Percentiles rank a stretch among this genome's conserved stretches.
Evolutionary conservation across 2,888 invertebrate species (phyloP).

Genomic region (Cheilosia pagana): DNA sequence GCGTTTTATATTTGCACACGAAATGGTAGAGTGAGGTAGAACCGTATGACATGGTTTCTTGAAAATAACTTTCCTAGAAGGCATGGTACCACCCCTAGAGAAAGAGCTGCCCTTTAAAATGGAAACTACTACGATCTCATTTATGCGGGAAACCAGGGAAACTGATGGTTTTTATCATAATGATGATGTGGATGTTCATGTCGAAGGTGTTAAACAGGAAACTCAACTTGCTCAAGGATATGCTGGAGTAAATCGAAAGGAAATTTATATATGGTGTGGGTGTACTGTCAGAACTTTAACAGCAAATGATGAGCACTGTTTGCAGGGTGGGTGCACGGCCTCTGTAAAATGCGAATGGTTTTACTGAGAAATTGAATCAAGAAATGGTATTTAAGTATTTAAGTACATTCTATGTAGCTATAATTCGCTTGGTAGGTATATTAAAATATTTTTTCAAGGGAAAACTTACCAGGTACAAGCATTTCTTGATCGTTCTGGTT

Average conservation of each 20-base stretch:
- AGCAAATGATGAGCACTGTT: slow-evolving; percentile 25
- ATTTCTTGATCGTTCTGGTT: too few relatives aligned
- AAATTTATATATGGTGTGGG: slow-evolving; percentile 23
- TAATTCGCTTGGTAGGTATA: too few relatives aligned
- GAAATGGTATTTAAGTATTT: background rate
- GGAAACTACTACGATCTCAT: slow-evolving; percentile 33
- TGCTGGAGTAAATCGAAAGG: slow-evolving; percentile 36
- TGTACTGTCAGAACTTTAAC: slow-evolving; percentile 30
- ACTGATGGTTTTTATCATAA: slow-evolving; percentile 4
- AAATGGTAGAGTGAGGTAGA: background rate
- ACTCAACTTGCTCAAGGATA: slow-evolving; percentile 24
- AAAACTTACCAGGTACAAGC: too few relatives aligned
- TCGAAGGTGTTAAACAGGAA: slow-evolving; percentile 14
- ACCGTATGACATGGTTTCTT: background rate
- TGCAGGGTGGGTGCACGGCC: background rate
- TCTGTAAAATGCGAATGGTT: too few relatives aligned
- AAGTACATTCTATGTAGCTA: too few relatives aligned
- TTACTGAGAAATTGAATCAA: too few relatives aligned
- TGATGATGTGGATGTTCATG: slow-evolving; percentile 9
- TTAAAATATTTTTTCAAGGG: too few relatives aligned
- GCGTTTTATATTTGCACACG: slow-evolving; percentile 22
- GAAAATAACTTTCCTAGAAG: slow-evolving; percentile 3
- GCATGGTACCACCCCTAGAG: background rate
- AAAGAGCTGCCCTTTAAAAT: slow-evolving; percentile 1
- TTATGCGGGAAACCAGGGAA: slow-evolving; percentile 40